phyloP scores from a whole-genome alignment of 2,113 vertebrate genomes.

The Herpetotheres cachinnans region DNA sequence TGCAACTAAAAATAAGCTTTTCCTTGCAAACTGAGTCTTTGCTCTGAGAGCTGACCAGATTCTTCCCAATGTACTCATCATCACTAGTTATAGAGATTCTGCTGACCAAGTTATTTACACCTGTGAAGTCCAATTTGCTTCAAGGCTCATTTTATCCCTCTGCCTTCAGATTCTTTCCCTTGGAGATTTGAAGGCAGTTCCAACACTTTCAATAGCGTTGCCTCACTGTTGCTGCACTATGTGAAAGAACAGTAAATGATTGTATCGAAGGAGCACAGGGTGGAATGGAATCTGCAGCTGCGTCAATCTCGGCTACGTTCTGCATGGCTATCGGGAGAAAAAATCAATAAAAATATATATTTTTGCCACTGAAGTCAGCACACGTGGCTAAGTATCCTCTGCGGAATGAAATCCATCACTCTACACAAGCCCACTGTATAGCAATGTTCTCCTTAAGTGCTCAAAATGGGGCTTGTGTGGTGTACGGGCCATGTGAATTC shows the following conservation, averaged over 20 bases:
- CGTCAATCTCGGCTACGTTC: neutral
- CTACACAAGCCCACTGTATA: neutral
- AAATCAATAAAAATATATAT: conserved; percentile 4
- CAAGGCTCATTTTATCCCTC: neutral
- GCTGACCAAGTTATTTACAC: conserved; percentile 17
- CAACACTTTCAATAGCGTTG: neutral
- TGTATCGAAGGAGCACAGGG: neutral
- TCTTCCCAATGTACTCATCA: neutral
- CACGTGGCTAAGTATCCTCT: neutral
- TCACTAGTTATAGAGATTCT: neutral
- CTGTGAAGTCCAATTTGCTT: conserved; percentile 8
- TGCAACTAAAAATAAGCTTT: neutral
- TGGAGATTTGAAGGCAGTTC: neutral
- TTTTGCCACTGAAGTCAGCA: conserved; percentile 32
- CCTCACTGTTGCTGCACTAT: neutral
- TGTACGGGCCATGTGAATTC: neutral
- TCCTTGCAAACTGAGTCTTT: neutral
- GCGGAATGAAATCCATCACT: neutral
- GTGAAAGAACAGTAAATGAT: conserved; percentile 1
- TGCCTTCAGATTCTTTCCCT: conserved; percentile 1
- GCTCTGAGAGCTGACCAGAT: neutral
- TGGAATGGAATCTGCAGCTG: conserved; percentile 39
- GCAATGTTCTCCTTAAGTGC: neutral
- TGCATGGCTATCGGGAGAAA: neutral
- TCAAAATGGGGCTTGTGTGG: neutral